These are phyloP conservation scores for Hystrix brachyura DNA, from an alignment of 2,113 vertebrate genomes.

Conservation along the genomic window DNA sequence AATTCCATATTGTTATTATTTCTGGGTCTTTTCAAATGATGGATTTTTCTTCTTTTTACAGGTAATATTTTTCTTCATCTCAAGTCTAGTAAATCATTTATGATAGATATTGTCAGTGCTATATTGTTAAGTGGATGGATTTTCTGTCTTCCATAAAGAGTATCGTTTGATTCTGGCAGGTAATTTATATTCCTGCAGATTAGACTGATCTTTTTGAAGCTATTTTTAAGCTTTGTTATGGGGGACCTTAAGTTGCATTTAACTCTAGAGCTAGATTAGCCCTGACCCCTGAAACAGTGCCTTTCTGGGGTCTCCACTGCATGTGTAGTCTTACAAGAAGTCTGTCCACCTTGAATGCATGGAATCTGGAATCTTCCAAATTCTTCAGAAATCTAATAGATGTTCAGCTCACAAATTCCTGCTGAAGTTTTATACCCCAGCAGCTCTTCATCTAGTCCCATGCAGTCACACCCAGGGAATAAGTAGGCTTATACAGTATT, in stretches of 20 bases:
- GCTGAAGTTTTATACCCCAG: not conserved
- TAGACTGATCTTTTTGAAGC: not conserved
- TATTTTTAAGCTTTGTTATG: not conserved
- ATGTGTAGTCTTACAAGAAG: not conserved
- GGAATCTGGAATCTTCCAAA: not conserved
- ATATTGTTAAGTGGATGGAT: not conserved
- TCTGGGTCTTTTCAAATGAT: not conserved
- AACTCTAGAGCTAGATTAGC: not conserved
- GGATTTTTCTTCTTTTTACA: not conserved
- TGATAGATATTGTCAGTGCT: not conserved
- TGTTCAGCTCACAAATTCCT: not conserved
- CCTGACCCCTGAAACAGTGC: not conserved
- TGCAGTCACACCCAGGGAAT: not conserved
- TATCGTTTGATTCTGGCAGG: not conserved
- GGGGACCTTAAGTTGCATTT: not conserved
- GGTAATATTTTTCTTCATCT: not conserved
- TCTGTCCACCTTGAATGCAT: not conserved
- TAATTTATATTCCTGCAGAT: not conserved
- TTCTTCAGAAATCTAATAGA: not conserved
- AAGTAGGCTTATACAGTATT: not conserved
- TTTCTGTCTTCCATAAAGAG: not conserved
- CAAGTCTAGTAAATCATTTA: not conserved
- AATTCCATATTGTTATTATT: not conserved
- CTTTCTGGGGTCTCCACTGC: not conserved
- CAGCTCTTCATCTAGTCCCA: not conserved